phyloP scores from a whole-genome alignment of 2,113 vertebrate genomes.

The Monopterus albus region DNA sequence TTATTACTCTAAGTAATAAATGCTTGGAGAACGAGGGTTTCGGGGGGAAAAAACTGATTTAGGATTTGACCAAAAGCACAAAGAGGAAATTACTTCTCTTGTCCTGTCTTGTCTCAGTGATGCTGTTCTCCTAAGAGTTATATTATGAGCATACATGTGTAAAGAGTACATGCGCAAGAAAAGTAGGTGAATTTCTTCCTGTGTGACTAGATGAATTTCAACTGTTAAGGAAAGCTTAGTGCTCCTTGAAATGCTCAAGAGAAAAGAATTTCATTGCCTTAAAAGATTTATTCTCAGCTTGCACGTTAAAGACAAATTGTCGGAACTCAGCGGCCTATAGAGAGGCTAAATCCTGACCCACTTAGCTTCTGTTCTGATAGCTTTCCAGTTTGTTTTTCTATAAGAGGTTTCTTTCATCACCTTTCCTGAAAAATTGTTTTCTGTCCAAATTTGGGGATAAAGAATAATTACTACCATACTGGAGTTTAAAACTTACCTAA shows the following conservation, averaged over 20 bases:
- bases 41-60: neutral
- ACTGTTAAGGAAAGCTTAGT: constrained; percentile 20
- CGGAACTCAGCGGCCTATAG: constrained; percentile 21
- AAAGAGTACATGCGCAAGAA: neutral
- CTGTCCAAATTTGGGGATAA: too few relatives aligned
- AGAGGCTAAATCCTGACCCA: constrained; percentile 7
- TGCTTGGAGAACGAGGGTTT: neutral
- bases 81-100: neutral
- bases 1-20: constrained; percentile 14
- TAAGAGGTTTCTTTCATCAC: too few relatives aligned
- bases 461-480: neutral
- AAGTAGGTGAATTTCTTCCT: constrained; percentile 14
- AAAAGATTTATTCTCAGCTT: constrained; percentile 20
- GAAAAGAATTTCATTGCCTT: constrained; percentile 48
- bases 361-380: neutral
- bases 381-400: constrained; percentile 10
- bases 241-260: constrained; percentile 27
- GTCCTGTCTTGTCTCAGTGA: neutral
- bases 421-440: too few relatives aligned
- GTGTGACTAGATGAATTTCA: neutral
- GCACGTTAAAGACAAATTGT: constrained; percentile 23
- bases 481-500: neutral
- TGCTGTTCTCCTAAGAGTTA: neutral
- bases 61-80: neutral
- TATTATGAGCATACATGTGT: neutral